Base-by-base conservation (phyloP, 2,888 invertebrate genomes). In the Leucania comma region DNA sequence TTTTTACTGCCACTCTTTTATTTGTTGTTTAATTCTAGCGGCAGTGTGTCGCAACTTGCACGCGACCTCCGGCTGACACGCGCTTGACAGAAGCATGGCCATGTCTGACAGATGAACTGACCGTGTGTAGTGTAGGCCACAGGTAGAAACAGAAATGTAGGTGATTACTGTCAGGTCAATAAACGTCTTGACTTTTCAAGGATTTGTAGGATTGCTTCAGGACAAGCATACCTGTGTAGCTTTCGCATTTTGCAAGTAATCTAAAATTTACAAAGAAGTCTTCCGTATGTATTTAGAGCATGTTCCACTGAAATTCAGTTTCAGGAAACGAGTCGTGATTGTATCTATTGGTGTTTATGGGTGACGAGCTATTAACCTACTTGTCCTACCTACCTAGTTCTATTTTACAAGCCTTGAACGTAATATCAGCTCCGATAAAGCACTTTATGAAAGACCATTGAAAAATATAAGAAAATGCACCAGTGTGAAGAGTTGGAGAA, bases 1-100 rank as follows among this genome's bases (percentile, higher is more conserved):
- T 54, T 59, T 66, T 32, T 29, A 38, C 56, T 42, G 10, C 8
- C 54, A 69, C 60, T 67, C 17, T 56, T 59, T 59, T 29, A 51
- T 68, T 77, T 64, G 60, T 80, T 83, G 72, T 78, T 62, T 79
- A 78, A 81, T 80, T 81, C 75, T 58, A 50, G 75, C 62, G 68
- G 61, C 53, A 9, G 82, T 81, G 80, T 89, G 88, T 87, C 86
- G 82, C 86, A 87, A 87, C 38, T 42, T 17, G 5, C 14, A 14
- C 12, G 38, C 76, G 84, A 81, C 87, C 89, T 87, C 84, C 79
- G 60, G 56, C 24, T 81, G 75, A 71, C 76, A 65, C 20, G 50
- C 58, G 68, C 60, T 46, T 83, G 88, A 88, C 82, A 83, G 85
- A 81, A 72, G 79, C 84, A 84, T 85, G 86, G 87, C 88, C 87